Evolutionary conservation across 2,888 invertebrate genomes (phyloP), one percentile per base, ranked within the genome.

Genomic region (Lycaena phlaeas): DNA sequence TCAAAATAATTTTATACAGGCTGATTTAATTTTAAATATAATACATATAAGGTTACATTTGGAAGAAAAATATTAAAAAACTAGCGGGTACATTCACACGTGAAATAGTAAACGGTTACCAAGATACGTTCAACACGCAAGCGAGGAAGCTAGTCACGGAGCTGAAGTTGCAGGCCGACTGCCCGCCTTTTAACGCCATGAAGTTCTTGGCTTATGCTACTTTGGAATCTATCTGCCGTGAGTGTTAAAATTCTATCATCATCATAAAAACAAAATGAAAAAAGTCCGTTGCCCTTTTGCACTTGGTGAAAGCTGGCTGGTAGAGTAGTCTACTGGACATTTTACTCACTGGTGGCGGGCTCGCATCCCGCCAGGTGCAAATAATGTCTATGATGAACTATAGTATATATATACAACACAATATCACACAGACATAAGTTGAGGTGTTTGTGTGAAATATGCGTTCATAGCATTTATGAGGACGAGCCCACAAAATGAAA

Each of bases 51-150:
- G 77, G 52, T 27, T 15, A 47, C 4, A 34, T 68, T 17, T 78
- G 78, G 78, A 77, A 72, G 45, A 59, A 56, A 1, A 76, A 53
- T 43, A 63, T 77, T 5, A 78, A 74, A 54, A 67, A 59, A 26
- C 38, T 78, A n/a, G 58, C 62, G 0, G 64, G 67, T 0, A 59
- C 70, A 0, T 76, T 78, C 50, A 64, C 54, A 1, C 48, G 57
- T 0, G 42, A 51, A 0, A 53, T 69, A 0, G 70, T 78, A 26
- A 63, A 65, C 1, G 62, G 67, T 0, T 78, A 63, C 45, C 68
- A 69, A 34, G 53, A 43, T 1, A 56, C 74, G 15, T 78, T 73
- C 51, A 70, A 72, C 26, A 50, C 52, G 11, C 72, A 72, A 38
- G 66, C 69, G 18, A 50, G 45, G 10, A 56, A 46, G 4, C 48